Evolutionary conservation across 2,113 vertebrate genomes (phyloP), one percentile per base, ranked within the genome.

Genomic region (Hydrolagus affinis): DNA sequence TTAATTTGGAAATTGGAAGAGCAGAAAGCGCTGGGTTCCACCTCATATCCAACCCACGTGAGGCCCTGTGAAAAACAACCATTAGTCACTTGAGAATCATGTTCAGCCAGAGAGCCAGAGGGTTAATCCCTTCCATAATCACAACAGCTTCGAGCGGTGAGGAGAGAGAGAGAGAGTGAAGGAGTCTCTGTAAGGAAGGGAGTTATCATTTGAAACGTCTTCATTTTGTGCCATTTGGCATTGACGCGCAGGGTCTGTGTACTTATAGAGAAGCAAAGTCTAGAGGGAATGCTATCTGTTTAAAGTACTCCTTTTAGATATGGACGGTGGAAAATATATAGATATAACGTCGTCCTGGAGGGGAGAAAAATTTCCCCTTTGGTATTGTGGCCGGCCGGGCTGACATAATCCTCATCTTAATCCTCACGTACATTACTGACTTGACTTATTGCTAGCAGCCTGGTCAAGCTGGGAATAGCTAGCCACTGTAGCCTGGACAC

Each of bases 131-230:
- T 25, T n/a, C 60, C 44, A 71, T 76, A 30, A 71, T 56, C 59
- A 87, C 87, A 89, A 88, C 86, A 87, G 85, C 85, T 89, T 86
- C 86, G 88, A 88, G 85, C 60, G 30, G 59, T 70, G 72, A 21
- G 17, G 71, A 56, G 17, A 44, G n/a, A 80, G 85, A 9, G 87
- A 85, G 86, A 86, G 76, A 74, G 85, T 85, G 77, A 87, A 78
- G 15, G 15, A 75, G 66, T 68, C 66, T 66, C 78, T 68, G 78
- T 83, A 83, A 83, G 32, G 78, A 66, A 25, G 66, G 23, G 60
- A 66, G 62, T 30, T 30, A 83, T 83, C 66, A 83, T 21, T 83
- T 28, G 28, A 83, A 83, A 83, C 62, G 28, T 83, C 62, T 83
- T 83, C 66, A 83, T 60, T 68, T 83, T 66, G 60, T 66, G 60